Percentiles rank a stretch among this genome's conserved stretches.
phyloP scores from a whole-genome alignment of 2,888 invertebrate genomes.

The Lycaena phlaeas region DNA sequence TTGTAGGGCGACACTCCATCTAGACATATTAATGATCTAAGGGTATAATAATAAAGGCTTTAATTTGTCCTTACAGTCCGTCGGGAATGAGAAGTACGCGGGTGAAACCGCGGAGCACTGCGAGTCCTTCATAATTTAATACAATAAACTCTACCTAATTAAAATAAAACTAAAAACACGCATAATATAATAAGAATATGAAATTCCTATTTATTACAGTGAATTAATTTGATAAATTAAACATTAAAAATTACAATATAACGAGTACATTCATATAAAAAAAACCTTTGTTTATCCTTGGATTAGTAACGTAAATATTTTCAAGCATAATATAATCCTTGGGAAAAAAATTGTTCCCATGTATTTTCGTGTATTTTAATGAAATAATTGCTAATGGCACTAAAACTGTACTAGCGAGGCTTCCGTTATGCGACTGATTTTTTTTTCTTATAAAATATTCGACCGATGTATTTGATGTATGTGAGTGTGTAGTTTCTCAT shows the following conservation, averaged over 20 bases:
- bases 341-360: slow-evolving; percentile 7
- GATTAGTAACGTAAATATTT: slow-evolving; percentile 3
- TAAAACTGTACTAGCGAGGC: not conserved
- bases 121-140: too few relatives aligned
- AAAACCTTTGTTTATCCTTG: slow-evolving; percentile 1
- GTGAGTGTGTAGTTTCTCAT: too few relatives aligned
- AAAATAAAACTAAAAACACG: not conserved
- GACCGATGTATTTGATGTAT: too few relatives aligned
- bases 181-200: not conserved
- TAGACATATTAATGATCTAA: too few relatives aligned
- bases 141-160: too few relatives aligned
- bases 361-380: not conserved
- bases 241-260: slow-evolving; percentile 5
- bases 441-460: too few relatives aligned
- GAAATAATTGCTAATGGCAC: slow-evolving; percentile 2
- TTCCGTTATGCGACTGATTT: too few relatives aligned
- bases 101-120: too few relatives aligned
- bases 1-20: too few relatives aligned
- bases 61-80: too few relatives aligned
- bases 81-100: too few relatives aligned
- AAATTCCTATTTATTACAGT: not conserved
- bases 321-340: slow-evolving; percentile 4
- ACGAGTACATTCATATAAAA: not conserved
- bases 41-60: too few relatives aligned
- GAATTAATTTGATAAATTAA: slow-evolving; percentile 3